phyloP scores from a whole-genome alignment of 2,888 invertebrate genomes.

The Glaucopsyche alexis region DNA sequence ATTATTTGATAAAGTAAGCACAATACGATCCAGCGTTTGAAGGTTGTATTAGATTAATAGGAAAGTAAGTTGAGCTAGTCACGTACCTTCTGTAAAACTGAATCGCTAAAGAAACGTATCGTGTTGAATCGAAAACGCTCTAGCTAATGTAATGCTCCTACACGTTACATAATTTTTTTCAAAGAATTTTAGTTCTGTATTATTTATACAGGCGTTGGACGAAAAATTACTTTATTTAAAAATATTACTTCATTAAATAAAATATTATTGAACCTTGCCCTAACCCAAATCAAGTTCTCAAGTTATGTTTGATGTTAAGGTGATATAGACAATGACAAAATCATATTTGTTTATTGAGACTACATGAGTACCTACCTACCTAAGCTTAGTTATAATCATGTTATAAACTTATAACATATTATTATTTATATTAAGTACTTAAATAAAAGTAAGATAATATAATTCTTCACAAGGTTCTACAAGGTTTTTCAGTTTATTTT shows the following conservation, averaged over 20 bases:
- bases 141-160: slow-evolving; percentile 36
- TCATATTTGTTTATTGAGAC: too few species aligned
- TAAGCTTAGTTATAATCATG: too few species aligned
- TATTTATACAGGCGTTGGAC: too few species aligned
- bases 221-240: too few species aligned
- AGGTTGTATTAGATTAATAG: slow-evolving; percentile 58
- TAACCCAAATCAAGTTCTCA: too few species aligned
- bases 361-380: too few species aligned
- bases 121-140: slow-evolving; percentile 51
- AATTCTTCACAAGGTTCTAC: neutral
- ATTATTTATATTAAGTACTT: neutral
- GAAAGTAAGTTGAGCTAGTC: slow-evolving; percentile 61
- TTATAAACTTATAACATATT: too few species aligned
- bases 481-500: slow-evolving; percentile 23
- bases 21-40: slow-evolving; percentile 40
- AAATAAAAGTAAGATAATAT: neutral
- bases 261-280: too few species aligned
- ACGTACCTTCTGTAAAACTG: slow-evolving; percentile 59
- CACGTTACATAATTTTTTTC: neutral
- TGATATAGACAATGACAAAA: too few species aligned
- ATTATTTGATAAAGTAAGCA: neutral
- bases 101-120: slow-evolving; percentile 53
- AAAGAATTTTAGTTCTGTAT: too few species aligned
- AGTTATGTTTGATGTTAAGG: too few species aligned
- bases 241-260: too few species aligned